Conservation (phyloP, 1,140 invertebrate genomes). For the Aculops lycopersici region DNA sequence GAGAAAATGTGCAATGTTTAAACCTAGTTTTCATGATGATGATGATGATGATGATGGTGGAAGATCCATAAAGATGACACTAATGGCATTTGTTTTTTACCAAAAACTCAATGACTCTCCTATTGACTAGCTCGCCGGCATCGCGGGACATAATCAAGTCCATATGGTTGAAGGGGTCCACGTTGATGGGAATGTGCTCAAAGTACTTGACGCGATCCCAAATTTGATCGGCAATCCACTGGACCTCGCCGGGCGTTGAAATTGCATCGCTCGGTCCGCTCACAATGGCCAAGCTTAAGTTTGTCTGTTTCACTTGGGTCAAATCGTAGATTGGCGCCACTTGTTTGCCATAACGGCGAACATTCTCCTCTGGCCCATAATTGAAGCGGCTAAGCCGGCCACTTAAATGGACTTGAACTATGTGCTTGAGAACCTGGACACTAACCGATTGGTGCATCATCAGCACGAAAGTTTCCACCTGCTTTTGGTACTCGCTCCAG, state of each 20-base stretch:
- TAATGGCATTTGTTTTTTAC: too few species aligned
- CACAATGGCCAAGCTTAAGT: constrained; percentile 1
- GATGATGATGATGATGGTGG: too few species aligned
- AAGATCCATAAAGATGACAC: too few species aligned
- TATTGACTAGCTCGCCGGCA: constrained; percentile 1
- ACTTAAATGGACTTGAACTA: too few species aligned
- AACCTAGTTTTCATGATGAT: too few species aligned
- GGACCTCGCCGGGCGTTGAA: not conserved
- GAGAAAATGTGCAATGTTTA: too few species aligned
- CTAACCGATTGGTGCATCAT: too few species aligned
- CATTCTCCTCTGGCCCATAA: constrained; percentile 3
- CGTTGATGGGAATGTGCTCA: not conserved
- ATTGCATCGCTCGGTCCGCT: not conserved
- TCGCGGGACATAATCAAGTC: constrained; percentile 3
- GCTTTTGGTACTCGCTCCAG: too few species aligned
- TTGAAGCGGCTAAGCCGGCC: too few species aligned
- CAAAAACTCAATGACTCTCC: not conserved
- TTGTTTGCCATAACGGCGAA: not conserved
- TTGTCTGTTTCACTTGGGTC: not conserved
- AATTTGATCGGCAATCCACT: too few species aligned
- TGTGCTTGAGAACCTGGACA: too few species aligned
- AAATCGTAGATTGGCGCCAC: constrained; percentile 5
- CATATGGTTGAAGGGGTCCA: constrained; percentile 2
- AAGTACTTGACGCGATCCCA: not conserved
- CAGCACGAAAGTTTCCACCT: too few species aligned